These are phyloP conservation scores for Apodemus agrarius DNA, from an alignment of 2,797 vertebrate genomes.

Conservation along the genomic window DNA sequence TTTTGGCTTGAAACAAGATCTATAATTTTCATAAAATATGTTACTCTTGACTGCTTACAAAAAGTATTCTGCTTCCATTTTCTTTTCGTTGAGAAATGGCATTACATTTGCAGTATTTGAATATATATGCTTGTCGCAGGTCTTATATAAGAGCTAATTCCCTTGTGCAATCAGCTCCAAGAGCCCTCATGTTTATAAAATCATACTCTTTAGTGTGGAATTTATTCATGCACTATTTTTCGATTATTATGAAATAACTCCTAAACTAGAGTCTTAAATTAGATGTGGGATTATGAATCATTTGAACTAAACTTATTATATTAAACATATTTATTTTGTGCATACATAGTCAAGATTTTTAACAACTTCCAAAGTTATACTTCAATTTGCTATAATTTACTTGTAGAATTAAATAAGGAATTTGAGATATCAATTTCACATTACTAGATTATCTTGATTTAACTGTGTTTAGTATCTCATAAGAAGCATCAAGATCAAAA, in stretches of 20 bases:
- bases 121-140: background rate
- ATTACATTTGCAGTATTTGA: constrained; percentile 25
- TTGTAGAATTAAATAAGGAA: background rate
- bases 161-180: constrained; percentile 65
- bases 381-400: background rate
- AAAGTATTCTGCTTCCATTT: constrained; percentile 39
- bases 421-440: background rate
- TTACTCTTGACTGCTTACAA: constrained; percentile 50
- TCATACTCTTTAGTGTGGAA: constrained; percentile 63
- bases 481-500: background rate
- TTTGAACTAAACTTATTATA: constrained; percentile 64
- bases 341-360: constrained; percentile 7
- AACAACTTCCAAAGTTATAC: background rate
- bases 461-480: background rate
- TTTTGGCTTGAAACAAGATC: constrained; percentile 37
- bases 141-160: constrained; percentile 57
- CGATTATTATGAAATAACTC: constrained; percentile 70
- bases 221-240: constrained; percentile 66
- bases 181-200: constrained; percentile 61
- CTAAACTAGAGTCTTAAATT: constrained; percentile 69
- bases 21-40: constrained; percentile 44
- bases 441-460: background rate
- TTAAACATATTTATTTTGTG: constrained; percentile 54
- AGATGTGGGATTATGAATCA: constrained; percentile 72
- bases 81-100: constrained; percentile 60